A percentile compares a stretch with the other conserved stretches of the same genome.
Conservation (phyloP, 2,113 vertebrate genomes). For the Oreocharis arfaki region DNA sequence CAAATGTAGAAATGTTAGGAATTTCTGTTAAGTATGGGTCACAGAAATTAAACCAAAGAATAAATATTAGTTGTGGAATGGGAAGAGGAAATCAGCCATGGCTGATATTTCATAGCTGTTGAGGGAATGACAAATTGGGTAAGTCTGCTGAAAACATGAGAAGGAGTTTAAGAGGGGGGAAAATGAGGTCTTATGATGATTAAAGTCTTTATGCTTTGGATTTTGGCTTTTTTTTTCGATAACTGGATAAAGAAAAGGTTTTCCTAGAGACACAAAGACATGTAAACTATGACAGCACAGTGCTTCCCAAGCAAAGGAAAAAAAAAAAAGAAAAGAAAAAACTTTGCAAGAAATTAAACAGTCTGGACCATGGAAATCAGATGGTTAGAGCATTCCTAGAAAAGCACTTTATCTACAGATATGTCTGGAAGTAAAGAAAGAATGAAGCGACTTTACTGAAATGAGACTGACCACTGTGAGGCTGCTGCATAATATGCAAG, state of each 20-base stretch:
- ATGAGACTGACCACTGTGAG: constrained; percentile 84
- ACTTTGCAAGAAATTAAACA: constrained; percentile 72
- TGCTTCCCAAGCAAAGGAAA: constrained; percentile 70
- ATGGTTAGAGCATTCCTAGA: constrained; percentile 74
- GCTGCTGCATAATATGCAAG: constrained; percentile 85
- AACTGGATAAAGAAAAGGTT: constrained; percentile 57
- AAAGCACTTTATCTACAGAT: constrained; percentile 75
- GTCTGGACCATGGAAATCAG: constrained; percentile 74
- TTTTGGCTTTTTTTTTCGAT: background rate
- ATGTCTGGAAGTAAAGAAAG: constrained; percentile 77
- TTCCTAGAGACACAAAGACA: constrained; percentile 76
- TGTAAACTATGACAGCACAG: constrained; percentile 83
- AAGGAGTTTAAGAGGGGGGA: constrained; percentile 56
- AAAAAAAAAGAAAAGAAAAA: background rate
- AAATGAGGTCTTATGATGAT: constrained; percentile 67
- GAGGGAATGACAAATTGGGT: constrained; percentile 71
- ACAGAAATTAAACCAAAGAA: constrained; percentile 83
- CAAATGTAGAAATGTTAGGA: constrained; percentile 83
- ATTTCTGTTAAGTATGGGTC: constrained; percentile 84
- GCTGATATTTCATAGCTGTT: constrained; percentile 69
- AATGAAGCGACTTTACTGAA: constrained; percentile 74
- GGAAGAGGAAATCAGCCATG: constrained; percentile 74
- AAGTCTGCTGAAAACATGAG: constrained; percentile 73
- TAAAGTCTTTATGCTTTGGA: constrained; percentile 62
- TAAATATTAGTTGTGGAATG: constrained; percentile 82